phyloP scores from a whole-genome alignment of 2,888 invertebrate species.

The Salticus scenicus region DNA sequence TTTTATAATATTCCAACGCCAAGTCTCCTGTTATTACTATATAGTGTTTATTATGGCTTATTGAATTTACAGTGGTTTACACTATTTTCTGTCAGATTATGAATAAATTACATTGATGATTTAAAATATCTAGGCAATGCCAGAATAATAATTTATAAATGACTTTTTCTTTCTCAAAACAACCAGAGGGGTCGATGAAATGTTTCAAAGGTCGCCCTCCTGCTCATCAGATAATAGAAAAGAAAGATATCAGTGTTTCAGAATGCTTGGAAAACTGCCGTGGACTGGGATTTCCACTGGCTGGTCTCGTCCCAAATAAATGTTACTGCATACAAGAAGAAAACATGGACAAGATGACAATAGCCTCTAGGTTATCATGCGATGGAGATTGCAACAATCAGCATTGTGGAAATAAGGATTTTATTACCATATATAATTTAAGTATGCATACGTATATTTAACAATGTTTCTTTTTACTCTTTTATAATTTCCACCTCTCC shows the following conservation, averaged over 20 bases:
- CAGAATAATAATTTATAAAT: no score
- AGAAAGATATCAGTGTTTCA: constrained; percentile 56
- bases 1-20: no score
- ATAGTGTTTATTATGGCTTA: no score
- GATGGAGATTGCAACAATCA: constrained; percentile 44
- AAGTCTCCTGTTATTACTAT: no score
- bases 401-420: constrained; percentile 65
- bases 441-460: constrained; percentile 35
- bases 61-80: no score
- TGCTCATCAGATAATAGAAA: constrained; percentile 33
- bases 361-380: constrained; percentile 28
- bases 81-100: no score
- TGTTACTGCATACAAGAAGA: constrained; percentile 49
- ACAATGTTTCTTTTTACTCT: background rate
- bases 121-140: no score
- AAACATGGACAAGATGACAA: constrained; percentile 12
- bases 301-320: constrained; percentile 39
- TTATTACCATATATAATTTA: constrained; percentile 59
- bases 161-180: no score
- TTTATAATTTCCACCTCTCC: no score
- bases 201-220: constrained; percentile 64
- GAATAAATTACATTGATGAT: no score
- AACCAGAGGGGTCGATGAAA: constrained; percentile 51
- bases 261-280: constrained; percentile 67
- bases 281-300: constrained; percentile 47